Evolutionary conservation across 2,797 vertebrate species (phyloP).

Genomic region (Galago senegalensis): DNA sequence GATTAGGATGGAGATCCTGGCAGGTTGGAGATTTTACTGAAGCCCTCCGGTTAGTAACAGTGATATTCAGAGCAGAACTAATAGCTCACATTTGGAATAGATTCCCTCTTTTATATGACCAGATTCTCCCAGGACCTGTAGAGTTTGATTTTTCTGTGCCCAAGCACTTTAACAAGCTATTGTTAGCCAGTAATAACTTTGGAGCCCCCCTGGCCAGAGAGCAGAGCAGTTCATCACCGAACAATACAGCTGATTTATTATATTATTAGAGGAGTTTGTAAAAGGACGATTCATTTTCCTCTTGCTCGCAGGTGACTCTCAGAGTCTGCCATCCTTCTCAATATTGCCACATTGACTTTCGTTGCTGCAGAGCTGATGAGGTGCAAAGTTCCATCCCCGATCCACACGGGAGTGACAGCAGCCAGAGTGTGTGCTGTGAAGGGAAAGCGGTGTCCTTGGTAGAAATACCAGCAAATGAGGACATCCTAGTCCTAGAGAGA

Average conservation of each 20-base stretch:
- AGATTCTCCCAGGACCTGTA: conserved; percentile 51
- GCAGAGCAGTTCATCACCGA: conserved; percentile 55
- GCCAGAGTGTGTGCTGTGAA: neutral
- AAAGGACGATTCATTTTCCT: conserved; percentile 43
- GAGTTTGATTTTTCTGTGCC: conserved; percentile 38
- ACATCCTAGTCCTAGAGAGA: no score
- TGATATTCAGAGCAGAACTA: conserved; percentile 81
- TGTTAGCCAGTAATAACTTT: conserved; percentile 70
- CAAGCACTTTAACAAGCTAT: conserved; percentile 65
- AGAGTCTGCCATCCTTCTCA: neutral
- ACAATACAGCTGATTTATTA: conserved; percentile 56
- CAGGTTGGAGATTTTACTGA: neutral
- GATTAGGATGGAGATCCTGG: conserved; percentile 74
- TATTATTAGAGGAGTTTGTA: conserved; percentile 61
- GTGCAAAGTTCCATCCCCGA: neutral
- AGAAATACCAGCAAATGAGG: neutral
- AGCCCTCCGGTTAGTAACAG: conserved; percentile 55
- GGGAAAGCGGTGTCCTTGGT: neutral
- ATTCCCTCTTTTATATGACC: conserved; percentile 21
- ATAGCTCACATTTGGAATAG: conserved; percentile 53
- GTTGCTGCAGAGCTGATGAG: neutral
- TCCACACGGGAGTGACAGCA: rapidly evolving
- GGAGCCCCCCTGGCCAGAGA: conserved; percentile 21
- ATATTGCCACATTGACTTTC: neutral
- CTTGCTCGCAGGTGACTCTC: conserved; percentile 27